Evolutionary conservation across 2,888 invertebrate species (phyloP).

Genomic region (Cheilosia vernalis): DNA sequence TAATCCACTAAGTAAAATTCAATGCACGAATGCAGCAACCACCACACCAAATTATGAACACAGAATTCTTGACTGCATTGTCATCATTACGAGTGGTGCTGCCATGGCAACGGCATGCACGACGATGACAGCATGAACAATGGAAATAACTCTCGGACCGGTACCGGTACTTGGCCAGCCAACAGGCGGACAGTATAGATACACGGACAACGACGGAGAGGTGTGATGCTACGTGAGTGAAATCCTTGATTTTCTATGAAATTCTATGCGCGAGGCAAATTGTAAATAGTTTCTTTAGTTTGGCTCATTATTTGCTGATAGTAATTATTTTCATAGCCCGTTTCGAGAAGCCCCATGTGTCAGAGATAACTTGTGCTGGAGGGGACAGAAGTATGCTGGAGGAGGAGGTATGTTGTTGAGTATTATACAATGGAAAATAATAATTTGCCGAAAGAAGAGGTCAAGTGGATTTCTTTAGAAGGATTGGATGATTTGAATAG

Average conservation of each 20-base stretch:
- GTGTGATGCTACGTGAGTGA: constrained; percentile 66
- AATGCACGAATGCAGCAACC: constrained; percentile 44
- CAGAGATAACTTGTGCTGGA: constrained; percentile 6
- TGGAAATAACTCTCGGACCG: constrained; percentile 42
- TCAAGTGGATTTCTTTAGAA: no score
- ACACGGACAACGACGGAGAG: constrained; percentile 9
- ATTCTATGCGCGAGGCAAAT: constrained; percentile 51
- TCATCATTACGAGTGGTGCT: constrained; percentile 24
- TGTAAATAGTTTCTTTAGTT: constrained; percentile 42
- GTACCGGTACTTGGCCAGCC: constrained; percentile 3
- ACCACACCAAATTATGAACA: constrained; percentile 65
- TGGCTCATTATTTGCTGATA: constrained; percentile 55
- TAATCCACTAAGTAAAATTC: constrained; percentile 61
- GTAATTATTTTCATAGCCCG: constrained; percentile 48
- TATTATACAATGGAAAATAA: neutral
- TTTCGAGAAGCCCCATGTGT: neutral
- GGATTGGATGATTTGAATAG: no score
- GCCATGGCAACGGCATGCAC: constrained; percentile 7
- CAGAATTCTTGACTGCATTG: constrained; percentile 68
- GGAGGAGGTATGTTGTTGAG: neutral
- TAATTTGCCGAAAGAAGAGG: no score
- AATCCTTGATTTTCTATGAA: constrained; percentile 61
- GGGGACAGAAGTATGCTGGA: neutral
- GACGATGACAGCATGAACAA: constrained; percentile 59
- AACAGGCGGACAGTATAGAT: constrained; percentile 14